Conservation (phyloP, 2,888 invertebrate genomes). For the Agonopterix heracliana region DNA sequence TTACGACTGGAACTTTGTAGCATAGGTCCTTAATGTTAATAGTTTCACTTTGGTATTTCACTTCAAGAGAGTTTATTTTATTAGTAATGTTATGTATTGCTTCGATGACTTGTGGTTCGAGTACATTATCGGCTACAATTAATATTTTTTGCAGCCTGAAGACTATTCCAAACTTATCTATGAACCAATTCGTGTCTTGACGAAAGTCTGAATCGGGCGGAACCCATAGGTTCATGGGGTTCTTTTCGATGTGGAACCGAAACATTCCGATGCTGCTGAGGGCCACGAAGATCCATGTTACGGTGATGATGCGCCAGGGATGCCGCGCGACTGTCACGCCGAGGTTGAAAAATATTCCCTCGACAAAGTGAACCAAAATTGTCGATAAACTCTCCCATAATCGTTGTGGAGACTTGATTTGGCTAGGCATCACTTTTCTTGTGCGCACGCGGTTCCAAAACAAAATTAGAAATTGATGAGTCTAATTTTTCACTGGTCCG, state of each 20-base stretch:
- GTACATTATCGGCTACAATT: constrained; percentile 80
- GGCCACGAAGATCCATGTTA: constrained; percentile 73
- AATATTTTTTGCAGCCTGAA: constrained; percentile 78
- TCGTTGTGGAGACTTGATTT: constrained; percentile 49
- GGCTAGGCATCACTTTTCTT: constrained; percentile 39
- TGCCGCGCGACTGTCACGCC: constrained; percentile 77
- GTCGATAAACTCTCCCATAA: constrained; percentile 62
- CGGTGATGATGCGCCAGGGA: constrained; percentile 77
- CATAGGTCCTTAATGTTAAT: constrained; percentile 53
- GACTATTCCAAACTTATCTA: constrained; percentile 79
- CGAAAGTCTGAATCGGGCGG: constrained; percentile 83
- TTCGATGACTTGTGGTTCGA: constrained; percentile 77
- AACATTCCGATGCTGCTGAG: constrained; percentile 78
- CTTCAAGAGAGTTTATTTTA: constrained; percentile 55
- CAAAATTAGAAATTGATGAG: no score
- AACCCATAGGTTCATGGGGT: constrained; percentile 86
- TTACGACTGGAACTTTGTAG: constrained; percentile 63
- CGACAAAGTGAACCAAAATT: constrained; percentile 58
- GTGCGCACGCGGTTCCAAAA: not conserved
- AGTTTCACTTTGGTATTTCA: constrained; percentile 29
- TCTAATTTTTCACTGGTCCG: no score
- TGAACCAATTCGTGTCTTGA: constrained; percentile 83
- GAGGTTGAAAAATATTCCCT: constrained; percentile 71
- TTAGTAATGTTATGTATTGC: constrained; percentile 70
- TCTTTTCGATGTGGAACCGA: constrained; percentile 82